Evolutionary conservation across 1,140 invertebrate genomes (phyloP), one percentile per base, ranked within the genome.

Genomic region (Tribolium madens): DNA sequence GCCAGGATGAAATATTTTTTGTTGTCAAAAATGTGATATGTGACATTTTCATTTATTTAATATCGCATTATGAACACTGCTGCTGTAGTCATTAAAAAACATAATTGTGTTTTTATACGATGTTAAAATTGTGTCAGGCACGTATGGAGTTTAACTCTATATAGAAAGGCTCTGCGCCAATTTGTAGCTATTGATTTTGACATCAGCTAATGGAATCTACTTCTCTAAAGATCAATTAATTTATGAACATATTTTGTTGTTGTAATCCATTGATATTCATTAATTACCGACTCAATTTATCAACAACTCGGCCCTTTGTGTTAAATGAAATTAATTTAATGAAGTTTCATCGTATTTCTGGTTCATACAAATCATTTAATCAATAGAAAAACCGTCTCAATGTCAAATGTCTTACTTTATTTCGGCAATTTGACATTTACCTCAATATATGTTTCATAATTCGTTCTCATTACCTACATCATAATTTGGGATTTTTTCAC

Each of bases 211-310:
- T 72, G 50, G 70, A 72, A 72, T 50, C 42, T 52, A 72, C 70
- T 52, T 72, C 70, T 33, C 46, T 72, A 46, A 72, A 72, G 70
- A 72, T 72, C 70, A 72, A 72, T 72, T 72, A 72, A 72, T 72
- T 72, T 72, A 33, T 33, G 26, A 72, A 18, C 50, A 52, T 72
- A 72, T 72, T 52, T 48, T 72, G 46, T 50, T 52, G 46, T 48
- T 72, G 50, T 72, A 50, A 72, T 52, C 15, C 13, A 48, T 14
- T 46, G 70, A 21, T 15, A 26, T 72, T 48, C 26, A 72, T 72
- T 64, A 64, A 64, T 57, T 57, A 57, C 57, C 18, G 26, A 64
- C 21, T 64, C 9, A 31, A 31, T 64, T 64, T 21, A 57, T 21
- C 57, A 64, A 33, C 26, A 21, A 64, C 31, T 4, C 15, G 17